Conservation (phyloP, 2,113 vertebrate genomes). For the Bubalus kerabau region DNA sequence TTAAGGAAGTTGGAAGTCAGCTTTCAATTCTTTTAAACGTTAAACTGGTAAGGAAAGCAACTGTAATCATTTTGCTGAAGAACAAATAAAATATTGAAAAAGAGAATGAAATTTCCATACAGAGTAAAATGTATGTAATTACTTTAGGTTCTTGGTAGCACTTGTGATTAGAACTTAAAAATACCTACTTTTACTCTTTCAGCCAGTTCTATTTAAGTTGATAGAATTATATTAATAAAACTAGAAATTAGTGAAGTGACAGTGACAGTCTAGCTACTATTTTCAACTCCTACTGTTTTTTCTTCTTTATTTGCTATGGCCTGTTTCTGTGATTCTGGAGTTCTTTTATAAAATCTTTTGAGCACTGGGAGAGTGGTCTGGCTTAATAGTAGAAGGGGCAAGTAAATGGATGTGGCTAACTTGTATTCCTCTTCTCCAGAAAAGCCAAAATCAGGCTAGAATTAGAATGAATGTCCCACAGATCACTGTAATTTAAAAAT, state of each 20-base stretch:
- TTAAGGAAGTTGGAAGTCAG: slow-evolving; percentile 76
- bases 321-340: background rate
- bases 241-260: background rate
- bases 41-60: slow-evolving; percentile 83
- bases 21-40: slow-evolving; percentile 85
- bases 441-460: background rate
- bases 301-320: background rate
- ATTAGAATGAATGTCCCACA: background rate
- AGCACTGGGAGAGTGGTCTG: background rate
- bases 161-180: background rate
- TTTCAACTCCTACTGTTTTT: background rate
- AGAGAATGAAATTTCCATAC: background rate
- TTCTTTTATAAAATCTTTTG: background rate
- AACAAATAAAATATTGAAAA: background rate
- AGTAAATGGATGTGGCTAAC: background rate
- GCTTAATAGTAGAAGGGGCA: background rate
- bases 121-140: background rate
- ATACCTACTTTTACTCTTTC: background rate
- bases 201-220: background rate
- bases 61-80: background rate
- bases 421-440: background rate
- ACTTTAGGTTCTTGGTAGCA: background rate
- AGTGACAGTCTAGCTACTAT: background rate
- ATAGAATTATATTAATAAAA: background rate
- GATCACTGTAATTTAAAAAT: background rate